phyloP scores from a whole-genome alignment of 2,113 vertebrate genomes.

The Ceyx margarethae region DNA sequence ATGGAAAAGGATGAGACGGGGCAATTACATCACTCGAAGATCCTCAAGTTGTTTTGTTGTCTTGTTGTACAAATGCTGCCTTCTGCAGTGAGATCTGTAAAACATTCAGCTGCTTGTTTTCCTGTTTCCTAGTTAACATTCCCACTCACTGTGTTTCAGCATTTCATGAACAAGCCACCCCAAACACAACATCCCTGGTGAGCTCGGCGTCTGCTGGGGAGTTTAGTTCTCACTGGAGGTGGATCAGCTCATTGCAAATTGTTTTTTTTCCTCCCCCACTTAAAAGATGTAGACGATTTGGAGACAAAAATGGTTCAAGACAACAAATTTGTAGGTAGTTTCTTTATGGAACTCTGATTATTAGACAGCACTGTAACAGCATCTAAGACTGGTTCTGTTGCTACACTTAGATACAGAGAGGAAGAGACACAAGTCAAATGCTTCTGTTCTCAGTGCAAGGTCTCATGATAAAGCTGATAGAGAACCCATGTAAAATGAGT shows the following conservation, averaged over 20 bases:
- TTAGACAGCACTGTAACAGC: background rate
- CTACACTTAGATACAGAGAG: background rate
- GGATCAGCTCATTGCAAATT: constrained; percentile 31
- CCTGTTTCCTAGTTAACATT: constrained; percentile 5
- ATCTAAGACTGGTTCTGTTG: background rate
- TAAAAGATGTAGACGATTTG: background rate
- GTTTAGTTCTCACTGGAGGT: background rate
- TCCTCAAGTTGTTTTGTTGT: background rate
- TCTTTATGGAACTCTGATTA: background rate
- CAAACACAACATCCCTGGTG: constrained; percentile 12
- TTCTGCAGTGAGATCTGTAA: background rate
- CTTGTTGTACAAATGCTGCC: background rate
- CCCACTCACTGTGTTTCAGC: constrained; percentile 24
- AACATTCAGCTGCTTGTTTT: constrained; percentile 38
- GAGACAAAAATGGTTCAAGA: background rate
- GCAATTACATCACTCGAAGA: background rate
- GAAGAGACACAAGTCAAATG: background rate
- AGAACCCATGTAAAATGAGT: background rate
- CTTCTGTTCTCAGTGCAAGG: background rate
- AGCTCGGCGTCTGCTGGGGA: background rate
- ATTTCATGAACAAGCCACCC: constrained; percentile 1
- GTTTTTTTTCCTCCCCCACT: background rate
- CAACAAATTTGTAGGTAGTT: background rate
- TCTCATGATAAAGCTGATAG: background rate
- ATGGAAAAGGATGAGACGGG: background rate